phyloP scores from a whole-genome alignment of 64 coral and sea anemone genomes.

The Pachyseris speciosa region DNA sequence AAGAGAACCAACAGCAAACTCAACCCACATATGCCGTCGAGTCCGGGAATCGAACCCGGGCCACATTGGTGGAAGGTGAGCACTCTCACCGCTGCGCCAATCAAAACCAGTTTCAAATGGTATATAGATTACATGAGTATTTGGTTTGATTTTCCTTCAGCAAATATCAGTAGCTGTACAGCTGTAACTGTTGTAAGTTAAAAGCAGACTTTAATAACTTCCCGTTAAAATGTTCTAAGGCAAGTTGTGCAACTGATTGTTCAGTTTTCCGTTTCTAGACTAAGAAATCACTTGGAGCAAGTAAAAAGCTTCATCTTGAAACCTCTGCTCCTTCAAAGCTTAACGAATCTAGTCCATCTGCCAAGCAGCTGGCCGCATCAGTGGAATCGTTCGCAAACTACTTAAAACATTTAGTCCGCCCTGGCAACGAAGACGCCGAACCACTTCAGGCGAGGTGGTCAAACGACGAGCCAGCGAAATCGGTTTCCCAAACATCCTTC shows the following conservation, averaged over 20 bases:
- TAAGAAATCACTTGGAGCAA: background rate
- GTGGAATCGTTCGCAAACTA: slow-evolving; percentile 98
- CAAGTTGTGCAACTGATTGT: background rate
- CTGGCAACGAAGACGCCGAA: slow-evolving; percentile 38
- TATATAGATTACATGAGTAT: too few relatives aligned
- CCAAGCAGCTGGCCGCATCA: slow-evolving; percentile 73
- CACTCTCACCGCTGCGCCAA: too few relatives aligned
- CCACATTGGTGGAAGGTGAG: too few relatives aligned
- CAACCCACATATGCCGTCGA: too few relatives aligned
- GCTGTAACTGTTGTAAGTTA: too few relatives aligned
- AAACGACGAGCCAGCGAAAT: slow-evolving; percentile 73
- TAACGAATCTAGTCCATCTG: slow-evolving; percentile 20
- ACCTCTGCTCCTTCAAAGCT: background rate
- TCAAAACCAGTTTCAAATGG: too few relatives aligned
- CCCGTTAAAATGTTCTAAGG: background rate
- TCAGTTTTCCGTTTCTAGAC: background rate
- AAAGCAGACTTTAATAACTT: too few relatives aligned
- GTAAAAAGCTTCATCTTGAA: slow-evolving; percentile 30
- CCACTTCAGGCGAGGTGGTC: slow-evolving; percentile 69
- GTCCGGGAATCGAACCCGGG: too few relatives aligned
- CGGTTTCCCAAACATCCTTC: slow-evolving; percentile 61
- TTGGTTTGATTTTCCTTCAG: too few relatives aligned
- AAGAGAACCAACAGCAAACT: too few relatives aligned
- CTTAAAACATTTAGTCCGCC: slow-evolving; percentile 83
- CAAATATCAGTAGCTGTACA: too few relatives aligned